A percentile compares a stretch with the other conserved stretches of the same genome.
Conservation (phyloP, 1,140 invertebrate species). For the Plectus sambesii region DNA sequence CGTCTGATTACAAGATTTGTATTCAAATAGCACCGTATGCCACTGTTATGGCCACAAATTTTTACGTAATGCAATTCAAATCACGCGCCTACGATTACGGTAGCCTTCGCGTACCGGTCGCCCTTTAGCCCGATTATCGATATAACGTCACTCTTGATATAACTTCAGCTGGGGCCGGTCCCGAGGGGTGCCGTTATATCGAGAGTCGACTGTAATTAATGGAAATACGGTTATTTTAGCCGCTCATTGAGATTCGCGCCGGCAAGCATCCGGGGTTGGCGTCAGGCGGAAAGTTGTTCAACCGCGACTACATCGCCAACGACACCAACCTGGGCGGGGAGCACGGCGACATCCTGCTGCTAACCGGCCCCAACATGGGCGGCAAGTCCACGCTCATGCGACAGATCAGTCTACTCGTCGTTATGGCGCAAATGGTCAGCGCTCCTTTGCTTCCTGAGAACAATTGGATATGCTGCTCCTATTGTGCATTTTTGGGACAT, state of each 20-base stretch:
- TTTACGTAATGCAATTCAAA: no score
- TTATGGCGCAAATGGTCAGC: conserved; percentile 82
- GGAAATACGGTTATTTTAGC: conserved; percentile 50
- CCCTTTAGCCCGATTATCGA: no score
- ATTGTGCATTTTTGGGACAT: neutral
- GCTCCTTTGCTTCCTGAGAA: no score
- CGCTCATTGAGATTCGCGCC: conserved; percentile 67
- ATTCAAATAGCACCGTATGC: no score
- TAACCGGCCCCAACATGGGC: conserved; percentile 95
- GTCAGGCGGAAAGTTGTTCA: conserved; percentile 45
- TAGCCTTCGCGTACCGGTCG: no score
- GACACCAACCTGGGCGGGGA: conserved; percentile 57
- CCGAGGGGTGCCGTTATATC: no score
- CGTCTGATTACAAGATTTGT: no score
- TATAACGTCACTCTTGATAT: no score
- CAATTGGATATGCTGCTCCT: neutral
- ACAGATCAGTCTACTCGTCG: conserved; percentile 71
- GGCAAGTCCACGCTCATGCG: conserved; percentile 96
- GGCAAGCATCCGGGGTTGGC: conserved; percentile 77
- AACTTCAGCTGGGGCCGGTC: no score
- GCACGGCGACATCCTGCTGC: conserved; percentile 39
- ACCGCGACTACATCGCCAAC: conserved; percentile 75
- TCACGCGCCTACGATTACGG: no score
- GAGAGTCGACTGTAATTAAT: conserved; percentile 25
- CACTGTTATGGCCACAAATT: no score